Evolutionary conservation across 2,113 vertebrate genomes (phyloP).

Genomic region (Picathartes gymnocephalus): DNA sequence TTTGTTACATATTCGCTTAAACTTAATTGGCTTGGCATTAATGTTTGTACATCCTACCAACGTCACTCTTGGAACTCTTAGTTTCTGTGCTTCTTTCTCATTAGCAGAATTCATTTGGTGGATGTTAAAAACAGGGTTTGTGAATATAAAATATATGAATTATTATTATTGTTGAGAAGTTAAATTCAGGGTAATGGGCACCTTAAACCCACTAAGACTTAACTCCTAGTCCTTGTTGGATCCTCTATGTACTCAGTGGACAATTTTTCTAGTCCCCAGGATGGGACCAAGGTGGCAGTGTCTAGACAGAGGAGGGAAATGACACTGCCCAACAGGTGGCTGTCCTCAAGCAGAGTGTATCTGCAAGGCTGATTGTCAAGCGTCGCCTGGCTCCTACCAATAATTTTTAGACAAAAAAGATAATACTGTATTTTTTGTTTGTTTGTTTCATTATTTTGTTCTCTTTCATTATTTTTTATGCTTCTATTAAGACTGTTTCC

Average conservation of each 20-base stretch:
- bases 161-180: background rate
- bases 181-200: background rate
- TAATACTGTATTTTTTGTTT: background rate
- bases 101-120: background rate
- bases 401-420: background rate
- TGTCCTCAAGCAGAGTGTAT: background rate
- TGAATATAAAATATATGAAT: background rate
- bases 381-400: too few relatives aligned
- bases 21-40: background rate
- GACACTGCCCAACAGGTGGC: accelerated
- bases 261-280: background rate
- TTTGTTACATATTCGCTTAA: background rate
- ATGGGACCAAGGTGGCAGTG: background rate
- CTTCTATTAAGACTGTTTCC: background rate
- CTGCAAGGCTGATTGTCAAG: background rate
- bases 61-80: background rate
- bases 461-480: background rate
- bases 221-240: background rate
- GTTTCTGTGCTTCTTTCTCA: background rate
- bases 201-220: background rate
- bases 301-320: background rate
- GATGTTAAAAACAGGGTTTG: background rate
- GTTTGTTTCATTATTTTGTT: background rate
- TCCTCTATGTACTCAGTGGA: background rate
- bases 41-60: background rate